phyloP scores from a whole-genome alignment of 2,888 invertebrate species.

The Sminthurides aquaticus region DNA sequence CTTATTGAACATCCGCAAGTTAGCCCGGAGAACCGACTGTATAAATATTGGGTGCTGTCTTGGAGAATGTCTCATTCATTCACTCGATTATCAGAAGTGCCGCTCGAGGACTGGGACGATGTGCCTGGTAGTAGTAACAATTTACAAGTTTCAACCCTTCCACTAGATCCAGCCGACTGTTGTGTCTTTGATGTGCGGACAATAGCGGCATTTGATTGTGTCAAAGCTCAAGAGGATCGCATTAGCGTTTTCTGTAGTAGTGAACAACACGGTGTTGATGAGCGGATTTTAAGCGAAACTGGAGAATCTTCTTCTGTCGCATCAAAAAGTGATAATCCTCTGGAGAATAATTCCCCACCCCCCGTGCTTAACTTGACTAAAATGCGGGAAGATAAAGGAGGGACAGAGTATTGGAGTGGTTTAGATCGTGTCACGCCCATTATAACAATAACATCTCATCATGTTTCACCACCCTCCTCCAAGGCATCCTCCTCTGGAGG shows the following conservation, averaged over 20 bases:
- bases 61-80: conserved; percentile 18
- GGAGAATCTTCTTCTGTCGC: no score
- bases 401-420: conserved; percentile 15
- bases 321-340: conserved; percentile 3
- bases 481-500: not conserved
- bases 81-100: conserved; percentile 21
- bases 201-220: not conserved
- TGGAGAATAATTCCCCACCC: not conserved
- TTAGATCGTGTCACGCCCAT: conserved; percentile 28
- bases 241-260: no score
- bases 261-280: no score
- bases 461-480: conserved; percentile 18
- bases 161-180: not conserved
- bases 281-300: conserved; percentile 10
- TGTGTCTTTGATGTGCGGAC: not conserved
- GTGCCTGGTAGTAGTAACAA: not conserved
- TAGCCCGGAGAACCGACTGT: not conserved
- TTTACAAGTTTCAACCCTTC: not conserved
- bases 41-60: conserved; percentile 21
- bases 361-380: conserved; percentile 10
- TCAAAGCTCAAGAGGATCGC: no score
- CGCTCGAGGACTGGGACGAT: conserved; percentile 6
- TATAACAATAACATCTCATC: conserved; percentile 40
- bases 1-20: not conserved
- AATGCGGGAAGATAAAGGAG: conserved; percentile 20